Evolutionary conservation across 2,888 invertebrate species (phyloP), one percentile per base, ranked within the genome.

Genomic region (Suillia variegata): DNA sequence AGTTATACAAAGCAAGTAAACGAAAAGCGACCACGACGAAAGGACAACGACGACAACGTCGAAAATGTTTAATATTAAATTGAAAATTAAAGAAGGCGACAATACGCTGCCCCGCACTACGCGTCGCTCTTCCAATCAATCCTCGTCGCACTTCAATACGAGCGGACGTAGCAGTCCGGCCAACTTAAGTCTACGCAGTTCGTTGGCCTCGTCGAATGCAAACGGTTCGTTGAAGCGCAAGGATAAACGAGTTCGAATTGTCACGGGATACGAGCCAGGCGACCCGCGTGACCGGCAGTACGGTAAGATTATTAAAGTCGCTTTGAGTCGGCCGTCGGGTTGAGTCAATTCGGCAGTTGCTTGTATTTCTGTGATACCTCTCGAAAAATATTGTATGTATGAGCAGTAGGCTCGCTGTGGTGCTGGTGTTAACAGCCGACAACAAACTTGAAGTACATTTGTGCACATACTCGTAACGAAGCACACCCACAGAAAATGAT

Each of bases 11-110:
- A 6, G 31, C n/a, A n/a, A n/a, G n/a, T n/a, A n/a, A n/a, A n/a
- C n/a, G n/a, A n/a, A n/a, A n/a, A n/a, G n/a, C n/a, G 31, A 31
- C 31, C 5, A 31, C 31, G 5, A 17, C 26, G 8, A 49, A 0
- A 47, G 5, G 17, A 26, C 24, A 65, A n/a, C n/a, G n/a, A n/a
- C n/a, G n/a, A n/a, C n/a, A n/a, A n/a, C n/a, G n/a, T n/a, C n/a
- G n/a, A n/a, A 68, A 62, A 82, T 82, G 82, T 82, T 83, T 68
- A 83, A 78, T 74, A 77, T 82, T 56, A 83, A 82, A 75, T 73
- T 82, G 63, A 82, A 83, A 82, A 80, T 82, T 60, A 82, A 82
- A 68, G 82, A 83, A 66, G 82, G 79, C 62, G 76, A 74, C 67
- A 80, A 81, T 54, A 80, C 80, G 18, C 68, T 82, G 66, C 82